Conservation (phyloP, 2,113 vertebrate genomes). For the Burhinus oedicnemus region DNA sequence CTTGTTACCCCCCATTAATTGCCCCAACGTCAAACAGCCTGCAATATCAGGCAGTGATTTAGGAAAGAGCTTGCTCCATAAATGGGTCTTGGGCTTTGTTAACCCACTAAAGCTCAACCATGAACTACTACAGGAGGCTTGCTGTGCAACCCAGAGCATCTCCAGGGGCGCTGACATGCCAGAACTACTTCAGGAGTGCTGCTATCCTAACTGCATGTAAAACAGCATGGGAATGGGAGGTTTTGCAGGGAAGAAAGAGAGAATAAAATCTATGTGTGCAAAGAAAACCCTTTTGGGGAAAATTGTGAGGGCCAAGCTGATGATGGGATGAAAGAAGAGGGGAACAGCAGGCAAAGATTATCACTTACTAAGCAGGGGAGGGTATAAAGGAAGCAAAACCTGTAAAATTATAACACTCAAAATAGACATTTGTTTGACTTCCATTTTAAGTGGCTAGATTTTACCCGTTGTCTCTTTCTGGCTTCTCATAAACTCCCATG, state of each 20-base stretch:
- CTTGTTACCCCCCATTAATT: background rate
- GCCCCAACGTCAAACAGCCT: background rate
- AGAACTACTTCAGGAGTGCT: background rate
- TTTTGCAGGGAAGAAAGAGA: background rate
- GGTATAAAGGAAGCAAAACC: background rate
- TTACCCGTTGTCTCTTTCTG: background rate
- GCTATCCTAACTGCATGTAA: background rate
- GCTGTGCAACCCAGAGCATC: background rate
- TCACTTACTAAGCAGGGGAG: background rate
- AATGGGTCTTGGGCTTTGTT: background rate
- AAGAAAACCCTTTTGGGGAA: background rate
- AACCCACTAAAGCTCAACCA: background rate
- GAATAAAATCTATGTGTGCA: background rate
- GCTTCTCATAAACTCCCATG: background rate
- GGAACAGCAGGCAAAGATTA: background rate
- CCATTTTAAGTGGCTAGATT: slow-evolving; percentile 10
- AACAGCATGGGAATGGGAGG: background rate
- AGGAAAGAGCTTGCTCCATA: background rate
- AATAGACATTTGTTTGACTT: background rate
- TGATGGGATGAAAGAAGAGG: background rate
- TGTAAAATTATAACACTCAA: background rate
- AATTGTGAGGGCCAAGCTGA: background rate
- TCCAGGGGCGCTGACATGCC: background rate
- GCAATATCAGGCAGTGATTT: background rate
- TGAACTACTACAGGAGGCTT: background rate